Evolutionary conservation across 2,113 vertebrate genomes (phyloP), one percentile per base, ranked within the genome.

Genomic region (Columbina picui): DNA sequence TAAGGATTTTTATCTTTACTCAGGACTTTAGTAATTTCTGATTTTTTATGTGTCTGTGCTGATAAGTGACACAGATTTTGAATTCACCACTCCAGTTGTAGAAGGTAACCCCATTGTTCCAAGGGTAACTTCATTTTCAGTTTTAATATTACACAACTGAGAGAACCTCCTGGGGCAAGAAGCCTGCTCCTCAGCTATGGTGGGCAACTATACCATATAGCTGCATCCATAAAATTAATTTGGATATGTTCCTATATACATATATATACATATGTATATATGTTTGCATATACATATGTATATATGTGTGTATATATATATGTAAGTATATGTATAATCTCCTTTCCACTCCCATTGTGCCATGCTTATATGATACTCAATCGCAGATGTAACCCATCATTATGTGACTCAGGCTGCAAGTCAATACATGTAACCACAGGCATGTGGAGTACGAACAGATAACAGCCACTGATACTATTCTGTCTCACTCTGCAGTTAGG

Each of bases 351-450:
- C 34, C 47, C 84, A 63, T 87, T 95, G 53, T 90, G 78, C 82
- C 49, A 45, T 69, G 30, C 25, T 84, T 63, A 34, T 41, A 47
- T 68, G 93, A 71, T 60, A 71, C 36, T 6, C 17, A 60, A 52
- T 69, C 16, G 7, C 57, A 91, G 87, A 61, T 77, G 36, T 63
- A 96, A 67, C 76, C 68, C 32, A 32, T 90, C 76, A 90, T 93
- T 95, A 91, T 12, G 50, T 95, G 92, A 96, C 61, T 95, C 90
- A 75, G 57, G 65, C 84, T 86, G 71, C 94, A 90, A 94, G 90
- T 87, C 10, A 2, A 59, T 63, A 32, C 94, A 88, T 47, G 94
- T 88, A 94, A 84, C 76, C 87, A 68, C 91, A 92, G 74, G 84
- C 84, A 86, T 73, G 86, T 67, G 53, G 56, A 63, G 77, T 20